A percentile compares a stretch with the other conserved stretches of the same genome.
Evolutionary conservation across 2,888 invertebrate genomes (phyloP).

Genomic region (Cantharis nigra): DNA sequence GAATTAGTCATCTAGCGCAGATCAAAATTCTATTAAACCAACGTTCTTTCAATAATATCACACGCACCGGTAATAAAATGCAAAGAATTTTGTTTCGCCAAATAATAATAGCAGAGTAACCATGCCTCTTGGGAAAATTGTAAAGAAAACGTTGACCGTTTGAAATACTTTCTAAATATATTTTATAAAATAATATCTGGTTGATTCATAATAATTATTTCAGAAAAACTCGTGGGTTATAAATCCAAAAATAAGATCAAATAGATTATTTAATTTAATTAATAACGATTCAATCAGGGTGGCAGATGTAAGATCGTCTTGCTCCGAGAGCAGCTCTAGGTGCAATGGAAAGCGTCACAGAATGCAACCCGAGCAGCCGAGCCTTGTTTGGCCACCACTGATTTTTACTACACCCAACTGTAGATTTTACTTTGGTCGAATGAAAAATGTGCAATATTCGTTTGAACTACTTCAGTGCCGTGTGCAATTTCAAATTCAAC

Average conservation of each 20-base stretch:
- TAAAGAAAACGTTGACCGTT: not conserved
- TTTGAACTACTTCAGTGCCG: slow-evolving; percentile 38
- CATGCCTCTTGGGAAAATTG: not conserved
- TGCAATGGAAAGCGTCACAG: slow-evolving; percentile 37
- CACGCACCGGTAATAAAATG: not conserved
- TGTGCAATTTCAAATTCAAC: slow-evolving; percentile 34
- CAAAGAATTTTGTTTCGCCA: not conserved
- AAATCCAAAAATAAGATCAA: not conserved
- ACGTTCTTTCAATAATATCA: not conserved
- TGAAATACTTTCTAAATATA: not conserved
- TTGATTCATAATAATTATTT: not conserved
- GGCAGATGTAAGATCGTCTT: not conserved
- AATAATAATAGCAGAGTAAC: not conserved
- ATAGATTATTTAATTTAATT: not conserved
- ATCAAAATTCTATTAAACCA: not conserved
- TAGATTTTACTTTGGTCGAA: slow-evolving; percentile 34
- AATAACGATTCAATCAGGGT: not conserved
- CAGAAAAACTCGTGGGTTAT: not conserved
- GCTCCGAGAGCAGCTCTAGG: slow-evolving; percentile 17
- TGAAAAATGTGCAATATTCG: slow-evolving; percentile 38
- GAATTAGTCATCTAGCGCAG: not conserved
- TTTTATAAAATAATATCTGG: not conserved
- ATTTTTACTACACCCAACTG: slow-evolving; percentile 38
- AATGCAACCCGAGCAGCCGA: slow-evolving; percentile 45
- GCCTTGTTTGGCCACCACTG: slow-evolving; percentile 48